A percentile compares a stretch with the other conserved stretches of the same genome.
Evolutionary conservation across 2,797 vertebrate species (phyloP).

Genomic region (Chromis chromis): DNA sequence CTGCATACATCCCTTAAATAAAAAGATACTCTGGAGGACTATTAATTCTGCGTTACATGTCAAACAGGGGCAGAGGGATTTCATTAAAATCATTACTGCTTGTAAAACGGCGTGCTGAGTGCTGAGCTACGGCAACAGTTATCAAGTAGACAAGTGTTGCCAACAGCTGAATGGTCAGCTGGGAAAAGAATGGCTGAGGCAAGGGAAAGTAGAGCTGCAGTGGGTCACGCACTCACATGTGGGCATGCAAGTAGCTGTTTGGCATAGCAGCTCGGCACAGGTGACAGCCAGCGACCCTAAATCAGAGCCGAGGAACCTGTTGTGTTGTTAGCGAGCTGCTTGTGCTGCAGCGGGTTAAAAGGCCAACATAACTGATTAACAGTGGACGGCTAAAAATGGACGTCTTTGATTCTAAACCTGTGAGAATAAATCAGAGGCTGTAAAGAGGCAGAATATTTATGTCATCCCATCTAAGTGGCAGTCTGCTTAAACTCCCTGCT

Average conservation of each 20-base stretch:
- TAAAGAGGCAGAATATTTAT: not conserved
- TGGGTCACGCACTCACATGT: constrained; percentile 52
- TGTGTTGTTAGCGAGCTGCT: constrained; percentile 16
- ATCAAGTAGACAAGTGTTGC: constrained; percentile 77
- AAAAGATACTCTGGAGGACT: not conserved
- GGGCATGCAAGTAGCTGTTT: constrained; percentile 48
- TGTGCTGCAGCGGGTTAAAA: constrained; percentile 26
- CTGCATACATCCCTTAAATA: not conserved
- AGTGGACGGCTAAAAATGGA: constrained; percentile 8
- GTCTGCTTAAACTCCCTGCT: constrained; percentile 15
- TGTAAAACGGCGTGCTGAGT: constrained; percentile 49
- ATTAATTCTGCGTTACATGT: not conserved
- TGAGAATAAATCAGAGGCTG: not conserved
- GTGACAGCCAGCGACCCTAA: constrained; percentile 61
- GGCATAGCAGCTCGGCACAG: constrained; percentile 54
- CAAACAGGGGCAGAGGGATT: constrained; percentile 21
- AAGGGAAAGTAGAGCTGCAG: constrained; percentile 78
- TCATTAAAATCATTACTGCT: constrained; percentile 76
- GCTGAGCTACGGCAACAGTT: constrained; percentile 71
- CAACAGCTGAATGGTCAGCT: constrained; percentile 85
- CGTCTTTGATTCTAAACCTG: constrained; percentile 13
- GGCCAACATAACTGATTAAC: constrained; percentile 32
- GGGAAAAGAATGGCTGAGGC: constrained; percentile 81
- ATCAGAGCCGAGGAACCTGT: constrained; percentile 47
- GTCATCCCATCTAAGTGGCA: not conserved